Evolutionary conservation across 2,113 vertebrate species (phyloP).

Genomic region (Nothocercus nigrocapillus): DNA sequence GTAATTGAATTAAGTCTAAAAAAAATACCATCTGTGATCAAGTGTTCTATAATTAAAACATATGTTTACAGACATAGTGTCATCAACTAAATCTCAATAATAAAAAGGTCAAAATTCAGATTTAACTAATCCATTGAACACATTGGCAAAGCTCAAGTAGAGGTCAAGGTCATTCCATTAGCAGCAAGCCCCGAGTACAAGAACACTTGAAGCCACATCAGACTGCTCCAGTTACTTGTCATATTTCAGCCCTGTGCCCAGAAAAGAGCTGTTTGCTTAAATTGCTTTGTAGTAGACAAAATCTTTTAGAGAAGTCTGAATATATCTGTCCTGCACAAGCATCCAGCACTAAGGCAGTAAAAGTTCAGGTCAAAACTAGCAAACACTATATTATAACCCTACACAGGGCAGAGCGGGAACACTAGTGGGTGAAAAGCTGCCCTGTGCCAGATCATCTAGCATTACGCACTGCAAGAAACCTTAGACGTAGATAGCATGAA

Average conservation of each 20-base stretch:
- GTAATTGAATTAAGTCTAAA: constrained; percentile 12
- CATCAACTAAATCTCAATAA: background rate
- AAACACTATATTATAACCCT: accelerated
- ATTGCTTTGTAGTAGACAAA: background rate
- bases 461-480: background rate
- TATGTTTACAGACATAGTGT: background rate
- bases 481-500: accelerated
- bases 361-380: background rate
- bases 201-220: background rate
- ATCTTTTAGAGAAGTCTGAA: background rate
- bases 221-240: background rate
- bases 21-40: background rate
- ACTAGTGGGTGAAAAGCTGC: accelerated
- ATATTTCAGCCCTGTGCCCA: background rate
- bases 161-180: constrained; percentile 15
- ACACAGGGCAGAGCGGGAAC: accelerated
- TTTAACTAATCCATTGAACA: background rate
- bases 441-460: background rate
- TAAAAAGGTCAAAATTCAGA: too few relatives aligned
- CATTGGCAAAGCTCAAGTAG: background rate
- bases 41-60: constrained; percentile 16
- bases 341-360: accelerated
- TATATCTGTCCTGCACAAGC: background rate
- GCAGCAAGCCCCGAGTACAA: background rate
- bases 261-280: too few relatives aligned